A percentile compares a stretch with the other conserved stretches of the same genome.
Evolutionary conservation across 2,113 vertebrate species (phyloP).

Genomic region (Poeciliopsis retropinna): DNA sequence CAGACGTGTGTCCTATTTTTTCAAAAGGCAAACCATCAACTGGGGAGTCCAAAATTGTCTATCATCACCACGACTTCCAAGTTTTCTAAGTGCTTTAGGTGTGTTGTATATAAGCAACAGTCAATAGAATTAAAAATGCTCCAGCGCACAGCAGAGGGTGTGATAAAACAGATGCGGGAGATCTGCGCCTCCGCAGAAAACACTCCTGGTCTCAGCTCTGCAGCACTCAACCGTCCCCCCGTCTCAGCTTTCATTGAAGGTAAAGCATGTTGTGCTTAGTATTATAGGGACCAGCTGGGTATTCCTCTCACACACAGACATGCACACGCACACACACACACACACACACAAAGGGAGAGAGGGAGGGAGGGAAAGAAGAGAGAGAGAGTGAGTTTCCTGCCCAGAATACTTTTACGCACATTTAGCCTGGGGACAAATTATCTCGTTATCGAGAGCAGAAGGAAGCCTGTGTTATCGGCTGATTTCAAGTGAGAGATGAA

Average conservation of each 20-base stretch:
- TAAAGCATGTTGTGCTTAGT: slow-evolving; percentile 75
- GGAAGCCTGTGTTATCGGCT: slow-evolving; percentile 17
- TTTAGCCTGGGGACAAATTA: slow-evolving; percentile 53
- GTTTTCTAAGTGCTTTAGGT: neutral
- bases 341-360: neutral
- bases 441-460: slow-evolving; percentile 35
- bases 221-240: slow-evolving; percentile 70
- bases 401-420: slow-evolving; percentile 52
- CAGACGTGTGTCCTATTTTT: slow-evolving; percentile 53
- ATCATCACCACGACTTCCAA: slow-evolving; percentile 48
- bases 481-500: slow-evolving; percentile 7
- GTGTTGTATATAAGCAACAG: slow-evolving; percentile 10
- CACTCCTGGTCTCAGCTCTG: slow-evolving; percentile 30
- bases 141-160: slow-evolving; percentile 19
- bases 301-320: slow-evolving; percentile 41
- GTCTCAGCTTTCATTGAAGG: slow-evolving; percentile 77
- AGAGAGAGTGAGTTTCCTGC: slow-evolving; percentile 49
- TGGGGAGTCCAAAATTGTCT: slow-evolving; percentile 28
- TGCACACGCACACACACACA: slow-evolving; percentile 9
- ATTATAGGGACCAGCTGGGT: slow-evolving; percentile 79
- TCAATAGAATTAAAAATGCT: neutral
- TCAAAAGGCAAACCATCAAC: slow-evolving; percentile 66
- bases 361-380: slow-evolving; percentile 3
- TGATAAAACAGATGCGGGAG: slow-evolving; percentile 2
- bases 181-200: slow-evolving; percentile 14